phyloP scores from a whole-genome alignment of 2,888 invertebrate genomes.

The Ornithoptera alexandrae region DNA sequence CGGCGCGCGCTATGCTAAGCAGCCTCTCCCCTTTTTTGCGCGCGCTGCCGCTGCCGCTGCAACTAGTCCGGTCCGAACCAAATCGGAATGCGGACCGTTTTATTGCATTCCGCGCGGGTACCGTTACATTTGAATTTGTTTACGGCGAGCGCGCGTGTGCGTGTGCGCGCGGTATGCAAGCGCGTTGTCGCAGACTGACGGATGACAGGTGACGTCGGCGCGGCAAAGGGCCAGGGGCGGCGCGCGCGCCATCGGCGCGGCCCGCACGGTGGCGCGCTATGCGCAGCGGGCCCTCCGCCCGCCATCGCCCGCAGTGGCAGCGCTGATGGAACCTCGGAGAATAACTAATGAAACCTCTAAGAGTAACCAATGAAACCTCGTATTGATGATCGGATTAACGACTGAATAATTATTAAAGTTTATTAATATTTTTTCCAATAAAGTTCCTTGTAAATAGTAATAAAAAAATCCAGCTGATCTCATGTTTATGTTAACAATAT shows the following conservation, averaged over 20 bases:
- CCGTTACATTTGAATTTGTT: conserved; percentile 76
- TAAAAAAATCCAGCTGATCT: too few relatives aligned
- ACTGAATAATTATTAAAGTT: too few relatives aligned
- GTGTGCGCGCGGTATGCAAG: conserved; percentile 55
- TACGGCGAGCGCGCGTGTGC: conserved; percentile 33
- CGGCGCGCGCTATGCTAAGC: conserved; percentile 41
- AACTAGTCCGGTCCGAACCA: conserved; percentile 49
- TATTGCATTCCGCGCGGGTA: conserved; percentile 69
- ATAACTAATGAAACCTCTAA: too few relatives aligned
- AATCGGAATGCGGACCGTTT: conserved; percentile 65
- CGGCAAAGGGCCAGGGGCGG: conserved; percentile 57
- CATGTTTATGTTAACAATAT: too few relatives aligned
- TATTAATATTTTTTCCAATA: conserved; percentile 37
- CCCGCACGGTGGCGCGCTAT: background rate
- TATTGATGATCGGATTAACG: too few relatives aligned
- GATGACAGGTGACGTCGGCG: conserved; percentile 77
- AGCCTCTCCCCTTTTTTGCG: conserved; percentile 61
- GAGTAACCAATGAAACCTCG: too few relatives aligned
- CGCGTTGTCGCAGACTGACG: conserved; percentile 77
- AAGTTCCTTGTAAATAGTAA: conserved; percentile 19
- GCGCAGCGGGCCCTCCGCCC: too few relatives aligned
- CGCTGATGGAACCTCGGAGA: background rate
- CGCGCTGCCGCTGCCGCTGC: conserved; percentile 44
- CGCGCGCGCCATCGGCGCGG: conserved; percentile 15
- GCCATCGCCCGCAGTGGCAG: too few relatives aligned